phyloP scores from a whole-genome alignment of 2,797 vertebrate genomes.

The Phoebastria nigripes region DNA sequence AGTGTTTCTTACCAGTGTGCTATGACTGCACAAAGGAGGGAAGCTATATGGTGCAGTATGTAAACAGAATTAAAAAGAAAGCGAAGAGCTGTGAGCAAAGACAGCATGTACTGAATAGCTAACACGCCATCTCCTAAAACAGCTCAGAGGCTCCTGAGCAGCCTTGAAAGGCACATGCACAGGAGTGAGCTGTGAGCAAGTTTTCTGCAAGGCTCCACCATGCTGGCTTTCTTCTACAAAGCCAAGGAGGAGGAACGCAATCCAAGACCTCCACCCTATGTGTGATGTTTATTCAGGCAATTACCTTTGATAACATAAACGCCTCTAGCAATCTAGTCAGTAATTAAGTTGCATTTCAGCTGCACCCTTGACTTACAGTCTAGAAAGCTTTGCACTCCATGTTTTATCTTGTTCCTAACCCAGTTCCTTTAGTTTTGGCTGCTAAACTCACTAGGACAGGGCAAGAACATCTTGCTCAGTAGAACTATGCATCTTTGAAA shows the following conservation, averaged over 20 bases:
- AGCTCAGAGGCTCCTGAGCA: background rate
- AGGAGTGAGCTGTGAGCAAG: background rate
- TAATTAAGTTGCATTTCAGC: slow-evolving; percentile 33
- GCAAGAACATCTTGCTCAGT: background rate
- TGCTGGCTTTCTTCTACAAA: background rate
- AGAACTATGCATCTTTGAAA: background rate
- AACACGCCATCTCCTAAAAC: background rate
- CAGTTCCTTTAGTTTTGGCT: background rate
- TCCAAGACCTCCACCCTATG: background rate
- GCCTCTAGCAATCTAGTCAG: background rate
- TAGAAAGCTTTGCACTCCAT: background rate
- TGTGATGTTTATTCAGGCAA: background rate
- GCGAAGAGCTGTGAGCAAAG: background rate
- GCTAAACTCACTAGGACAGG: background rate
- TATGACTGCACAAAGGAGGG: background rate
- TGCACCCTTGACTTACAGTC: background rate
- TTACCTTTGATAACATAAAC: slow-evolving; percentile 6
- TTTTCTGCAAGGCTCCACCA: background rate
- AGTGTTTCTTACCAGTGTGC: background rate
- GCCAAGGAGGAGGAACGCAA: background rate
- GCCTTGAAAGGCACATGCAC: background rate
- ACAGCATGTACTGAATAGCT: background rate
- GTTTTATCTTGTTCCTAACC: slow-evolving; percentile 17
- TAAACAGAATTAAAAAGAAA: background rate
- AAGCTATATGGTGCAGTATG: background rate